A percentile compares a stretch with the other conserved stretches of the same genome.
These are phyloP conservation scores for Cloeon dipterum DNA, from an alignment of 2,888 invertebrate genomes.

Conservation along the genomic window DNA sequence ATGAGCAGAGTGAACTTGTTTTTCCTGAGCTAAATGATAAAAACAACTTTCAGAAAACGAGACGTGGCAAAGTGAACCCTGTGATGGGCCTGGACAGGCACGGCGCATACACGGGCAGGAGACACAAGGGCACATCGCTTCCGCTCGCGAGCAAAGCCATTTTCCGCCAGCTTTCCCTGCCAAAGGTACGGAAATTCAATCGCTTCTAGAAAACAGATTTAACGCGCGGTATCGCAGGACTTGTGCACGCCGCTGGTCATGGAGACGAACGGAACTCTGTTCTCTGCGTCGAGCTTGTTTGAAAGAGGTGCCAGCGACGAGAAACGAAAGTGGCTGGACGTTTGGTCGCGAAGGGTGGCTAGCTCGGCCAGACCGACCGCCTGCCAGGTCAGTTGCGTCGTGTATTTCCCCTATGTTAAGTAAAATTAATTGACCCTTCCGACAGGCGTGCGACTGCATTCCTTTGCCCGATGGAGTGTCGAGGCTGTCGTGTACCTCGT, in stretches of 20 bases:
- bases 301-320: constrained; percentile 2
- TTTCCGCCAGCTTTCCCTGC: background rate
- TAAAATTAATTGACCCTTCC: too few relatives aligned
- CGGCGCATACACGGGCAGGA: background rate
- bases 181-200: background rate
- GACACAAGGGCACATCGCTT: background rate
- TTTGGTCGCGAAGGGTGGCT: constrained; percentile 2
- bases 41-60: too few relatives aligned
- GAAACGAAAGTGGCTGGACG: constrained; percentile 2
- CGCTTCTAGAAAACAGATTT: background rate
- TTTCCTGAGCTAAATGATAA: too few relatives aligned
- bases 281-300: constrained; percentile 14
- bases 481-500: constrained; percentile 2
- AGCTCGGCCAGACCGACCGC: constrained; percentile 1
- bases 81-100: background rate
- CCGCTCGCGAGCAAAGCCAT: background rate
- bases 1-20: too few relatives aligned
- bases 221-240: too few relatives aligned
- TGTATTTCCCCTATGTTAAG: too few relatives aligned
- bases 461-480: constrained; percentile 3
- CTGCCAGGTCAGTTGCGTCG: constrained; percentile 2
- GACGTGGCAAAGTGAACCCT: background rate
- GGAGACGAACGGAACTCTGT: constrained; percentile 18
- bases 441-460: constrained; percentile 5
- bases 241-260: constrained; percentile 17